Base-by-base conservation (phyloP, 2,113 vertebrate species). In the Crotalus tigris region DNA sequence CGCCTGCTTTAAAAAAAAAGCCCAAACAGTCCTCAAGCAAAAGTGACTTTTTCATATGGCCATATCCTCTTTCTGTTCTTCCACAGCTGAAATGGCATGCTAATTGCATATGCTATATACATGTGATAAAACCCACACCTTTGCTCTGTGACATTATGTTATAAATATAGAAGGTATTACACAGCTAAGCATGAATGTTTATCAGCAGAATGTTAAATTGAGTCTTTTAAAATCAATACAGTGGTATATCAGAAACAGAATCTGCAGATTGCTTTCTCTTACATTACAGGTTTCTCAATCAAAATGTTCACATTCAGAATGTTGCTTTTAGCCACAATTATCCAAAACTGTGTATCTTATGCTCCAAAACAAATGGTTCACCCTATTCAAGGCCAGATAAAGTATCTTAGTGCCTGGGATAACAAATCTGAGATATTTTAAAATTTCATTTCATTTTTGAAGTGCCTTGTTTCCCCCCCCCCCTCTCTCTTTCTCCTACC, bases 1-100 rank as follows among this genome's bases (percentile, higher is more conserved):
- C 95, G 96, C 96, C 96, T 96, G 96, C 97, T 90, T 90, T 90
- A 64, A 64, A 44, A 88, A 49, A 46, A 21, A 26, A 81, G 12
- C 11, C 49, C 75, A 87, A 87, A 87, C 46, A 51, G 59, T 15
- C 75, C 33, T 44, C 75, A 24, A n/a, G 64, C 15, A 15, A 69
- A 44, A 39, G 17, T 39, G 44, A 81, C 17, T 81, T 51, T 51
- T 51, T 81, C 75, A 81, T 21, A 44, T 39, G 75, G 75, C 33
- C 75, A 1, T 81, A 81, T 44, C 75, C 39, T 81, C 33, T 81
- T 81, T 81, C 33, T 81, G 33, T 39, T 17, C 33, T 81, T 21
- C 17, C 75, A 81, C 17, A 44, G 33, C 21, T 81, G 75, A 81
- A 39, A 81, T 81, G 75, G 33, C 75, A 44, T 9, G 75, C 75